A percentile compares a stretch with the other conserved stretches of the same genome.
These are phyloP conservation scores for Phyllotreta cruciferae DNA, from an alignment of 2,888 invertebrate genomes.

Conservation along the genomic window DNA sequence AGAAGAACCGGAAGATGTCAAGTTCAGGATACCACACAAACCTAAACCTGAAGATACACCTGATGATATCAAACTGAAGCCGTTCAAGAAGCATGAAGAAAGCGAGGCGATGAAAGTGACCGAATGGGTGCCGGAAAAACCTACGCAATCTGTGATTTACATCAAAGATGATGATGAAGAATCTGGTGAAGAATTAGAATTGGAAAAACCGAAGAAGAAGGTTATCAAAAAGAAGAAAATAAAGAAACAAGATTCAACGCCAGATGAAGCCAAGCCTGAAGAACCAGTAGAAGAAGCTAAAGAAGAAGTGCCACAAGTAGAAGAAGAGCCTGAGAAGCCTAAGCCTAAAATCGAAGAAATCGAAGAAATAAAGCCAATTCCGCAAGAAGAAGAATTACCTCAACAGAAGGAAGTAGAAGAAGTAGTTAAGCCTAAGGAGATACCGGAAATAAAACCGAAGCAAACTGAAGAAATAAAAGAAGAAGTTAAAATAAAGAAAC, in stretches of 20 bases:
- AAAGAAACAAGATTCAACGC: conserved; percentile 51
- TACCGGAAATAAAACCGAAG: conserved; percentile 31
- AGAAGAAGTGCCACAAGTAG: conserved; percentile 22
- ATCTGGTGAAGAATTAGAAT: conserved; percentile 41
- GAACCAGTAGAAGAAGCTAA: conserved; percentile 10
- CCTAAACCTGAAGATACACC: conserved; percentile 50
- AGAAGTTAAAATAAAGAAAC: conserved; percentile 69
- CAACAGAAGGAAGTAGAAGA: not conserved
- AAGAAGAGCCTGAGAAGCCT: conserved; percentile 28
- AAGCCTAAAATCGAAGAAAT: conserved; percentile 13
- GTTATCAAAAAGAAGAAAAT: conserved; percentile 54
- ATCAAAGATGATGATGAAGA: conserved; percentile 44
- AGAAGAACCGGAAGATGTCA: conserved; percentile 48
- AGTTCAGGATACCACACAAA: conserved; percentile 46
- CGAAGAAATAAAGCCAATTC: conserved; percentile 28
- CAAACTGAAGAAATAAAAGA: conserved; percentile 58
- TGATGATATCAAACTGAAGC: conserved; percentile 50
- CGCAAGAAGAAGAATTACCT: conserved; percentile 39
- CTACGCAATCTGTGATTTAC: conserved; percentile 43
- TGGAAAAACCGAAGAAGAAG: conserved; percentile 48
- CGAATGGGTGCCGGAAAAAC: conserved; percentile 45
- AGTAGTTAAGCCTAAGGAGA: conserved; percentile 31
- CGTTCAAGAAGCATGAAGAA: conserved; percentile 47
- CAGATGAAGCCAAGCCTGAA: conserved; percentile 38
- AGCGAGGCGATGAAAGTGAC: conserved; percentile 37